Base-by-base conservation (phyloP, 2,113 vertebrate species). In the Channa maculata region DNA sequence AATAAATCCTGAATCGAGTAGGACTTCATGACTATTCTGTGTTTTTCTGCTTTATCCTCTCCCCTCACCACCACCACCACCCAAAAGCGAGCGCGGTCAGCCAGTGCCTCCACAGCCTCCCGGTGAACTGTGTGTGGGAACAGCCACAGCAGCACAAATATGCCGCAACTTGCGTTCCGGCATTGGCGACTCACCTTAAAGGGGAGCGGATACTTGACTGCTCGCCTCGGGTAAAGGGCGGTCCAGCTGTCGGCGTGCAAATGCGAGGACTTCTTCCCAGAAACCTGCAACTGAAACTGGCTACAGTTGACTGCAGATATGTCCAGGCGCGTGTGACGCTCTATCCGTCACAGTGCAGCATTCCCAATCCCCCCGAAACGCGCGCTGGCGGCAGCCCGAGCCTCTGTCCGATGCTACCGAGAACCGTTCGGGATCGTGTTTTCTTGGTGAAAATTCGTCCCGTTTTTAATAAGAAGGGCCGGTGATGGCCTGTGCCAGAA, bases 401-500 rank as follows among this genome's bases (percentile, higher is more conserved):
- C 55, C 12, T 75, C 58, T n/a, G 71, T 37, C n/a, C 38, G 70
- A 12, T 44, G 46, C 37, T 72, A 11, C 61, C 9, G 72, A 53
- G 4, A 70, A 11, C 36, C 39, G 33, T 8, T 8, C 55, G 57
- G 61, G 67, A 70, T 60, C 33, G 9, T 36, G 72, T 53, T n/a
- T 45, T 67, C 79, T 57, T 43, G 44, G 37, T 46, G 57, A 52
- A 77, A 64, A 85, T 59, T 44, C 45, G 62, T 80, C 70, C 58
- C 73, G 24, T 49, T 48, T 15, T 49, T 34, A 65, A 9, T 67
- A 64, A 82, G 85, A 69, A 36, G 67, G 59, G 61, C 67, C 75
- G 84, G 74, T 49, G 86, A 75, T 85, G 88, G 83, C 84, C 79
- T 85, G 83, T 75, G 85, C 75, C 85, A 77, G 89, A 89, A 88